Base-by-base conservation (phyloP, 1,140 invertebrate species). In the Drosophila nigrodunni region DNA sequence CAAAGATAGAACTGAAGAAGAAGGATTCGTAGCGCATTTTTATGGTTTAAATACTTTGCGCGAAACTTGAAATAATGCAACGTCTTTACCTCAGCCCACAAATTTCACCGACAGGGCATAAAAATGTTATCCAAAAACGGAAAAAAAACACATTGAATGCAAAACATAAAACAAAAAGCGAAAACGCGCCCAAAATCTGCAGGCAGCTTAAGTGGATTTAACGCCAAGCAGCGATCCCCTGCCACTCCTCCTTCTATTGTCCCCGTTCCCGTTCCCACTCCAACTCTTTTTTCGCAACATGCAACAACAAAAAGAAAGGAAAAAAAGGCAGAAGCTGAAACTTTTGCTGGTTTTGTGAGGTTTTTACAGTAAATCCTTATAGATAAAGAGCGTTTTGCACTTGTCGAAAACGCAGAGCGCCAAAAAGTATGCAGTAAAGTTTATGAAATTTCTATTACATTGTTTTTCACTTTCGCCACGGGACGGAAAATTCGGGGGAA, bases 381-480 rank as follows among this genome's bases (percentile, higher is more conserved):
- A 80, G 78, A 80, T 80, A 78, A 80, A 80, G 57, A 64, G 60
- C 74, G 68, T 76, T 76, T 66, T 76, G 78, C 70, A 77, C 62
- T 80, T 80, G 76, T 68, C 78, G 74, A 78, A 69, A 69, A 59
- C 72, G 72, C 58, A 61, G 21, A 55, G 49, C 39, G 55, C 41
- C 47, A 70, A 57, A 65, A 75, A 65, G 61, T 54, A 59, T 61
- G 62, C 71, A 74, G 39, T 30, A 77, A 80, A 80, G 74, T 80
- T 80, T 77, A 80, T 80, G 71, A 70, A 80, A 80, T 74, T 80
- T 77, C 75, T 77, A 80, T 80, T 80, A 80, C 75, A 80, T 80
- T 80, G 78, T 74, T 80, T 80, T 80, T 80, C 75, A 80, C 75
- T 80, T 80, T 77, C 74, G 54, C 60, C 54, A 65, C 43, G 73